phyloP scores from a whole-genome alignment of 1,140 invertebrate genomes.

The Marisa cornuarietis region DNA sequence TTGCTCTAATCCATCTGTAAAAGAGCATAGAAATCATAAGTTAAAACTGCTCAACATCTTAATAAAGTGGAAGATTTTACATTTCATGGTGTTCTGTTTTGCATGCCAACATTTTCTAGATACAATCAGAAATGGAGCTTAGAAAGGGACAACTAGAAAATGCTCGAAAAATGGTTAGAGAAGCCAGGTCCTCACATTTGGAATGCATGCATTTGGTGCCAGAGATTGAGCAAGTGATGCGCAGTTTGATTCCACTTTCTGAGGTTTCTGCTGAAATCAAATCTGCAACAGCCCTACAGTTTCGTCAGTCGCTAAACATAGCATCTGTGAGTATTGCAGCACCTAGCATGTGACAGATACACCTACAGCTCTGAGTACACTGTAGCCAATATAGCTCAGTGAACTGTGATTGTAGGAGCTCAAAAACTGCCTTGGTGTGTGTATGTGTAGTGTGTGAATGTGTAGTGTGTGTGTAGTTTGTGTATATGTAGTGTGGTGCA shows the following conservation, averaged over 20 bases:
- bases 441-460: neutral
- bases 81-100: neutral
- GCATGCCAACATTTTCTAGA: neutral
- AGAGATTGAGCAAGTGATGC: constrained; percentile 2
- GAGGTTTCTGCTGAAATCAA: neutral
- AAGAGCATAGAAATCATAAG: too few species aligned
- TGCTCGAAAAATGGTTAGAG: neutral
- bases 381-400: neutral
- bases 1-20: neutral
- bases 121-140: neutral
- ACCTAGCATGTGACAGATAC: neutral
- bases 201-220: neutral
- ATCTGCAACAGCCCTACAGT: neutral
- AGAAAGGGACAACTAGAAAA: constrained; percentile 4
- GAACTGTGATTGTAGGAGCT: neutral
- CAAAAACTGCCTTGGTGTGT: neutral
- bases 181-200: neutral
- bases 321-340: neutral
- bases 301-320: neutral
- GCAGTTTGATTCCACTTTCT: constrained; percentile 3
- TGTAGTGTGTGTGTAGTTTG: neutral
- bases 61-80: too few species aligned
- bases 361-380: neutral
- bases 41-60: too few species aligned
- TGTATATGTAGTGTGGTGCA: neutral